A percentile compares a stretch with the other conserved stretches of the same genome.
Conservation (phyloP, 2,888 invertebrate species). For the Teinopalpus imperialis region DNA sequence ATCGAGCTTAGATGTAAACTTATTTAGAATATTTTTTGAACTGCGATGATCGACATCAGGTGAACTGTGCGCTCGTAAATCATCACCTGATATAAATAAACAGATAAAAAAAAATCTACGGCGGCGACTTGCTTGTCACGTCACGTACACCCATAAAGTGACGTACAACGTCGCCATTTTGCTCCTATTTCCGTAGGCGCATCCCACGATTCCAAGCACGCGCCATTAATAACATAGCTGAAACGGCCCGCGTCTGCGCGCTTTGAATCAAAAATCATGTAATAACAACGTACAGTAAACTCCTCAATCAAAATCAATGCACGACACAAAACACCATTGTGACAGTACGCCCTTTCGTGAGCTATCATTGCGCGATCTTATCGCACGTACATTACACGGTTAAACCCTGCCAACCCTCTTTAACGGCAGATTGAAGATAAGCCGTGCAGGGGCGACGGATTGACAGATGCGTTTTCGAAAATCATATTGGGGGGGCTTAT, state of each 20-base stretch:
- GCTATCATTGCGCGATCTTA: conserved; percentile 30
- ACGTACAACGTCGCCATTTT: conserved; percentile 22
- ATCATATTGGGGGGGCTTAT: conserved; percentile 27
- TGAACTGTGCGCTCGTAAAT: too few relatives aligned
- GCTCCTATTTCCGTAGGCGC: conserved; percentile 24
- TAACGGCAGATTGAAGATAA: conserved; percentile 35
- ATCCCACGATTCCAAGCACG: conserved; percentile 24
- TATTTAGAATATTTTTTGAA: too few relatives aligned
- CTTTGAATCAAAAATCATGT: conserved; percentile 21
- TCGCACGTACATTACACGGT: conserved; percentile 32
- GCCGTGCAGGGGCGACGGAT: conserved; percentile 28
- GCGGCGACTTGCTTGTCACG: conserved; percentile 7
- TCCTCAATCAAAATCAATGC: conserved; percentile 27
- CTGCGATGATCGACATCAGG: too few relatives aligned
- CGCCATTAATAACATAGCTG: conserved; percentile 27
- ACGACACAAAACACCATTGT: conserved; percentile 16
- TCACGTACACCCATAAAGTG: conserved; percentile 16
- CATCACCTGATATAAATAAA: too few relatives aligned
- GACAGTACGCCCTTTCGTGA: conserved; percentile 8
- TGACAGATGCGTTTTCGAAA: conserved; percentile 41
- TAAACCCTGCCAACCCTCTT: conserved; percentile 26
- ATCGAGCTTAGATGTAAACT: too few relatives aligned
- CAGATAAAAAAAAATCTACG: background rate
- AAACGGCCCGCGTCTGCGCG: conserved; percentile 21
- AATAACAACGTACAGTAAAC: conserved; percentile 31